Base-by-base conservation (phyloP, 1,140 invertebrate genomes). In the Drosophila littoralis region DNA sequence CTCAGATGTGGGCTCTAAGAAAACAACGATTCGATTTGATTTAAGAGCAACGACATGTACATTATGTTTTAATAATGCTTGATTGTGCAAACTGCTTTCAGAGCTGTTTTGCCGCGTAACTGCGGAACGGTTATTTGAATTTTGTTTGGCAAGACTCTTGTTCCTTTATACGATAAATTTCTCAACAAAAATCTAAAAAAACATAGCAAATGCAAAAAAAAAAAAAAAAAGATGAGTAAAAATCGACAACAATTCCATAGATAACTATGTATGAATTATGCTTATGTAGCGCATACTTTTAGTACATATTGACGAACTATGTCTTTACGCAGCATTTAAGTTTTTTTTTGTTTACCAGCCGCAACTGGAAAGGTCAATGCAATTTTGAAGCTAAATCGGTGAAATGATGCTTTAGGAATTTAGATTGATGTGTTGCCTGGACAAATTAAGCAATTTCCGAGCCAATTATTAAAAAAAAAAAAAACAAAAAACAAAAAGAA, bases 21-120 rank as follows among this genome's bases (percentile, higher is more conserved):
- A 57, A 48, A 83, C 57, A 72, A 66, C 35, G 33, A 52, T 36
- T 71, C 54, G 43, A 78, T 48, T 50, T 57, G 50, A 83, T 75
- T 64, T 54, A 60, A 71, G 68, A 79, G 69, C 77, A 71, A 81
- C 73, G 33, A 83, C 80, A 88, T 77, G 72, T 83, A 89, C 80
- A 88, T 88, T 88, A 88, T 88, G 84, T 88, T 88, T 88, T 89
- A 88, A 89, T 88, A 88, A 88, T 88, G 84, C 79, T 82, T 84
- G 78, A 80, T 68, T 77, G 66, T 76, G 73, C 72, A 54, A 83
- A 79, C 70, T 61, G 77, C 60, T 61, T 66, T 65, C 54, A 79
- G 52, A 83, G 72, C 77, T 63, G 45, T 70, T 72, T 67, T 60
- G 38, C 43, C 22, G 6, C 22, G 36, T n/a, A n/a, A n/a, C n/a